Percentiles rank a stretch among this genome's conserved stretches.
Conservation (phyloP, 1,140 invertebrate species). For the Caenorhabditis brenneri region DNA sequence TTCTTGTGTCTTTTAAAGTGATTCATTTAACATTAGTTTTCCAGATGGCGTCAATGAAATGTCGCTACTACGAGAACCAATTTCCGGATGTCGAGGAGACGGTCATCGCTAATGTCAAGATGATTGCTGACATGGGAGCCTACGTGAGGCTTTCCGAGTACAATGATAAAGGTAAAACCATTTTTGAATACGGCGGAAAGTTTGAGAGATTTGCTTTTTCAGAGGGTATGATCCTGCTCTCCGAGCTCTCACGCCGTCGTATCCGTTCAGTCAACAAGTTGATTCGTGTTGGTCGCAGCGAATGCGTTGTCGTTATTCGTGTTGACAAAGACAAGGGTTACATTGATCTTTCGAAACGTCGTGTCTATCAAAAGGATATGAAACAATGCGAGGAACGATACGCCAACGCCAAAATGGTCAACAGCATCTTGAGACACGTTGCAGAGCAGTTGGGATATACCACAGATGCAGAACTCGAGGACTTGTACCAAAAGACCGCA, state of each 20-base stretch:
- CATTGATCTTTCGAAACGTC: conserved; percentile 97
- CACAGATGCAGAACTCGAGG: conserved; percentile 88
- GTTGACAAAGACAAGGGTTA: conserved; percentile 99
- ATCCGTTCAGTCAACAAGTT: conserved; percentile 99
- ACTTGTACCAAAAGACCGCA: conserved; percentile 94
- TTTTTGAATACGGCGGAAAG: not conserved
- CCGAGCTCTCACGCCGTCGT: conserved; percentile 94
- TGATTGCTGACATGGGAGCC: conserved; percentile 99
- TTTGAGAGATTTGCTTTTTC: conserved; percentile 73
- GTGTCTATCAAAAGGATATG: conserved; percentile 96
- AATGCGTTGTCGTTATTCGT: conserved; percentile 98
- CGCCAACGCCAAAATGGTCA: conserved; percentile 89
- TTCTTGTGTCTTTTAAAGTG: not conserved
- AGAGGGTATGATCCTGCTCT: conserved; percentile 76
- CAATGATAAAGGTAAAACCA: conserved; percentile 88
- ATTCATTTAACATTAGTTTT: conserved; percentile 78
- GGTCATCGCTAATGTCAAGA: conserved; percentile 97
- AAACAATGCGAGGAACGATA: conserved; percentile 97
- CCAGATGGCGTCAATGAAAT: conserved; percentile 78
- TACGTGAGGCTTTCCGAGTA: conserved; percentile 97
- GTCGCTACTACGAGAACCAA: conserved; percentile 95
- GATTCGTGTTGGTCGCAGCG: conserved; percentile 95
- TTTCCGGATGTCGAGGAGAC: conserved; percentile 99
- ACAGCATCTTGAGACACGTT: conserved; percentile 91
- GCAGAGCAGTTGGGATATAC: conserved; percentile 91